Conservation (phyloP, 2,888 invertebrate genomes). For the Mimas tiliae region DNA sequence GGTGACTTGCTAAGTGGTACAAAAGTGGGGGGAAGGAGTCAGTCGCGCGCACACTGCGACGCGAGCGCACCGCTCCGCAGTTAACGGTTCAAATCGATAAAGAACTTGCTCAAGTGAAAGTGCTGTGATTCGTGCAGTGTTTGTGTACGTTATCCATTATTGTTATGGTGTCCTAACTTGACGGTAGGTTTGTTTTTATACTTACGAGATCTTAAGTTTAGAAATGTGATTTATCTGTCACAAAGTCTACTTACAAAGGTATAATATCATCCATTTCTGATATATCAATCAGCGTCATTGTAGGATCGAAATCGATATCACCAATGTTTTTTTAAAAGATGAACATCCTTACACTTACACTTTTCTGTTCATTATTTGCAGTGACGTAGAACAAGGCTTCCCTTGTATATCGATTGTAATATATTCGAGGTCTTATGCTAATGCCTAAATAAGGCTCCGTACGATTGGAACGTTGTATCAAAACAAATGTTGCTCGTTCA, state of each 20-base stretch:
- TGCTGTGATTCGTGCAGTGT: conserved; percentile 59
- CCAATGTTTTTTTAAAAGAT: neutral
- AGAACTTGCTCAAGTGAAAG: conserved; percentile 74
- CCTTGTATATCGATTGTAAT: neutral
- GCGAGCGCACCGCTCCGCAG: conserved; percentile 46
- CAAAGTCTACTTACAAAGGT: neutral
- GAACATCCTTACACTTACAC: neutral
- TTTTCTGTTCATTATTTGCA: neutral
- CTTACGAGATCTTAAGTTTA: neutral
- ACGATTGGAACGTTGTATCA: conserved; percentile 20
- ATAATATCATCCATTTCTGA: neutral
- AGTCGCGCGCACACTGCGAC: conserved; percentile 63
- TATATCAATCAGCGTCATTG: neutral
- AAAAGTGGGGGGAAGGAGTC: conserved; percentile 64
- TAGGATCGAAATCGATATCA: neutral
- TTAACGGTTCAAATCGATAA: conserved; percentile 60
- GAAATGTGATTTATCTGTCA: neutral
- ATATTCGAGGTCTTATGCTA: conserved; percentile 13
- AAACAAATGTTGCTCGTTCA: conserved; percentile 23
- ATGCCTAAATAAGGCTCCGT: conserved; percentile 18
- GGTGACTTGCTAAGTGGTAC: conserved; percentile 29
- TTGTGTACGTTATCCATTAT: conserved; percentile 33
- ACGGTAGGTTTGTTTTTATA: neutral
- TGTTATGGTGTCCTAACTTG: conserved; percentile 1
- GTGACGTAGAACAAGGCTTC: conserved; percentile 3